phyloP scores from a whole-genome alignment of 1,140 invertebrate genomes.

The Notospermus geniculatus region DNA sequence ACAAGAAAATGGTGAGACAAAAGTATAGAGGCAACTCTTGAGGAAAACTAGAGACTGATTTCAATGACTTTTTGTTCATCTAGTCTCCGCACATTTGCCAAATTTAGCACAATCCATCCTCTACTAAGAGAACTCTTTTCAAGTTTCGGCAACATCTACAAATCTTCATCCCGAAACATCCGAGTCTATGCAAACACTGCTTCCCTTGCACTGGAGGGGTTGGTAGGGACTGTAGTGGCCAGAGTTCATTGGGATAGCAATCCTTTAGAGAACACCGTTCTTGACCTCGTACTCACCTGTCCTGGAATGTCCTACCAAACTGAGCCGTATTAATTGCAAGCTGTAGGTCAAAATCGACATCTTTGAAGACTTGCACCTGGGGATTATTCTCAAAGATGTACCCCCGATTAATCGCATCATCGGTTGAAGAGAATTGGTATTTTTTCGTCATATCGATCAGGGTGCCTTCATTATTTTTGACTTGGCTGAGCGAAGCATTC shows the following conservation, averaged over 20 bases:
- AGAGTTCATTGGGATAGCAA: too few species aligned
- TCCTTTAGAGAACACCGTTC: too few species aligned
- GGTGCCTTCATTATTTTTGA: slow-evolving; percentile 19
- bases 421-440: slow-evolving; percentile 30
- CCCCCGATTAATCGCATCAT: slow-evolving; percentile 34
- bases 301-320: slow-evolving; percentile 52
- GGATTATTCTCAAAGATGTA: slow-evolving; percentile 52
- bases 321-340: slow-evolving; percentile 53
- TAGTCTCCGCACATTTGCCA: slow-evolving; percentile 6
- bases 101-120: slow-evolving; percentile 5
- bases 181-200: too few species aligned
- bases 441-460: slow-evolving; percentile 33
- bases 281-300: slow-evolving; percentile 40
- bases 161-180: too few species aligned
- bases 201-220: too few species aligned
- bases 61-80: neutral
- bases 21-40: neutral
- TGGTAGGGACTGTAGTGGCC: too few species aligned
- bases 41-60: neutral
- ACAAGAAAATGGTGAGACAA: neutral
- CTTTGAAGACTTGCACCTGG: slow-evolving; percentile 45
- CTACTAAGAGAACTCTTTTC: too few species aligned
- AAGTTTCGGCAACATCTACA: too few species aligned
- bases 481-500: slow-evolving; percentile 24
- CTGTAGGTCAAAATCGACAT: slow-evolving; percentile 35